Evolutionary conservation across 2,113 vertebrate genomes (phyloP).

Genomic region (Ochotona curzoniae): DNA sequence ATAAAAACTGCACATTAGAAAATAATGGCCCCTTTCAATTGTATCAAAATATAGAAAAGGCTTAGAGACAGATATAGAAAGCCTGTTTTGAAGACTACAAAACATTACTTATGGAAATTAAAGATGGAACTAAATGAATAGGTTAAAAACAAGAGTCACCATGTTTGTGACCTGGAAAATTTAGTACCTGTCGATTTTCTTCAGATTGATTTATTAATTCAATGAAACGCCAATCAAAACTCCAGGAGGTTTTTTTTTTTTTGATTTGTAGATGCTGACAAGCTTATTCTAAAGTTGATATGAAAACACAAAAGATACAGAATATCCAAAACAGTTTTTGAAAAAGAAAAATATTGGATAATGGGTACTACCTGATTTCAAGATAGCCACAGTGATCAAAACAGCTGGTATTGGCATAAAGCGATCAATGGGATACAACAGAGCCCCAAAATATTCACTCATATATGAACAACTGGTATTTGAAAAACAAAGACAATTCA

Average conservation of each 20-base stretch:
- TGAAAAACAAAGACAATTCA: constrained; percentile 5
- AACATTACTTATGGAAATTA: not conserved
- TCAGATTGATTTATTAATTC: not conserved
- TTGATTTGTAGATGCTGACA: not conserved
- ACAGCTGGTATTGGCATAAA: not conserved
- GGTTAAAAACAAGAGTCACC: not conserved
- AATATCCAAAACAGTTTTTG: not conserved
- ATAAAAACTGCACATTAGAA: not conserved
- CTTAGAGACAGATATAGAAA: not conserved
- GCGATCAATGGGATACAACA: not conserved
- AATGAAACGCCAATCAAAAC: not conserved
- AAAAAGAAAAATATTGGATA: not conserved
- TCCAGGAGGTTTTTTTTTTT: not conserved
- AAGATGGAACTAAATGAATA: constrained; percentile 24
- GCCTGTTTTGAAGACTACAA: not conserved
- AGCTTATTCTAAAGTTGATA: not conserved
- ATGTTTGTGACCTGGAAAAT: not conserved
- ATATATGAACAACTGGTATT: not conserved
- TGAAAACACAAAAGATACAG: not conserved
- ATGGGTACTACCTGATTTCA: not conserved
- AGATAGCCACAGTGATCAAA: not conserved
- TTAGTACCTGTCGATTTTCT: not conserved
- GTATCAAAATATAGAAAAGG: not conserved
- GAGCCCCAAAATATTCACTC: not conserved
- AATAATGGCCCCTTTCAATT: not conserved